Evolutionary conservation across 2,113 vertebrate species (phyloP), one percentile per base, ranked within the genome.

Genomic region (Cricetomys ansorgei): DNA sequence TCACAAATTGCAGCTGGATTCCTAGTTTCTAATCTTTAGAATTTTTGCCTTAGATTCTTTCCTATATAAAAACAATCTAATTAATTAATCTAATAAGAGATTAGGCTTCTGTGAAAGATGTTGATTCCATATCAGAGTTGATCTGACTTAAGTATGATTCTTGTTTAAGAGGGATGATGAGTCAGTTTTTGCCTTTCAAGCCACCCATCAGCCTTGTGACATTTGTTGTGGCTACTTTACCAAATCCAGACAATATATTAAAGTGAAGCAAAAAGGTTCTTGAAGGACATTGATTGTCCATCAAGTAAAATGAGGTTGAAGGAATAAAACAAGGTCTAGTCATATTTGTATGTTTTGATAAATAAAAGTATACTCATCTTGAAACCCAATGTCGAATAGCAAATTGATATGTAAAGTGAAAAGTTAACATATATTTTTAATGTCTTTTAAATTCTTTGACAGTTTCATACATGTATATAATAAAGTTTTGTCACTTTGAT

Each of bases 301-400:
- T 90, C 27, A 89, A 89, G 43, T 62, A 23, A 62, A 91, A 67
- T 94, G 48, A 73, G 43, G 85, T 15, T 73, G n/a, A 85, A 94
- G 48, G 13, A 34, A 67, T 55, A 80, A 83, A 53, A 27, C 37
- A 85, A 37, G 19, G 17, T 48, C 17, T 19, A 67, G n/a, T 29
- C n/a, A 23, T 45, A 73, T 7, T 72, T 7, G 11, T 15, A 88
- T 80, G 23, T 59, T 95, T 10, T 91, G 27, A 2, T 90, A 5
- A 45, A 55, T 94, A 53, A 91, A 92, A 73, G 5, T 5, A 48
- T 29, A 73, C 0, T 7, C 37, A 37, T 69, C 45, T 70, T 85
- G 27, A 95, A 76, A 81, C 1, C 6, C 25, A 59, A 23, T 6
- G 12, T 43, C 29, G 27, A 59, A 72, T 17, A 64, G 76, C 31